Base-by-base conservation (phyloP, 2,888 invertebrate species). In the Drosophila vallismaia region DNA sequence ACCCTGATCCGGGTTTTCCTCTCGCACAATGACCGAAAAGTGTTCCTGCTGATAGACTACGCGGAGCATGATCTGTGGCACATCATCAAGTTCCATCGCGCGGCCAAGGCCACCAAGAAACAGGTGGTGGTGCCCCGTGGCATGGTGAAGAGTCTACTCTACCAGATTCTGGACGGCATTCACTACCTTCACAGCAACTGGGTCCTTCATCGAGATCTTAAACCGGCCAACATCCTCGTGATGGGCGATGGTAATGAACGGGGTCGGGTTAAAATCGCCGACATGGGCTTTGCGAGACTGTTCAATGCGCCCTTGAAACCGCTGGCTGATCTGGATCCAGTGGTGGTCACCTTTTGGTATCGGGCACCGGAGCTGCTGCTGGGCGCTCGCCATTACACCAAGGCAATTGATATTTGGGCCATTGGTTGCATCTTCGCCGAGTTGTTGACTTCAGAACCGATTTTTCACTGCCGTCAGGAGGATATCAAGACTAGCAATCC, bases 61-160 rank as follows among this genome's bases (percentile, higher is more conserved):
- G 99, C 99, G 0, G 99, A 99, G 92, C 99, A 99, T 93, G 99
- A 99, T 93, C 92, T 99, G 60, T 99, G 99, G 99, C 99, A 99
- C 91, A 99, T 99, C 29, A 99, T 99, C 51, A 99, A 99, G 92
- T 99, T 97, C 91, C 99, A 99, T 91, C 94, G 99, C 88, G 98
- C 98, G 58, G 98, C 99, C 0, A 99, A 99, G 92, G 98, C 98
- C 6, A 98, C 97, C 88, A 99, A 99, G 89, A 98, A 98, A 89
- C 96, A 97, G 66, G 97, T 99, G 12, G 96, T 97, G 93, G 98
- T 98, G 28, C 98, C 98, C 5, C 97, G 97, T 91, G 98, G 97
- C 68, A 98, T 98, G 98, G 98, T 99, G 0, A 99, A 99, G 92
- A 98, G 98, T 75, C 93, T 99, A 49, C 93, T 99, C 0, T 99